Base-by-base conservation (phyloP, 2,113 vertebrate species). In the Myotis davidii region DNA sequence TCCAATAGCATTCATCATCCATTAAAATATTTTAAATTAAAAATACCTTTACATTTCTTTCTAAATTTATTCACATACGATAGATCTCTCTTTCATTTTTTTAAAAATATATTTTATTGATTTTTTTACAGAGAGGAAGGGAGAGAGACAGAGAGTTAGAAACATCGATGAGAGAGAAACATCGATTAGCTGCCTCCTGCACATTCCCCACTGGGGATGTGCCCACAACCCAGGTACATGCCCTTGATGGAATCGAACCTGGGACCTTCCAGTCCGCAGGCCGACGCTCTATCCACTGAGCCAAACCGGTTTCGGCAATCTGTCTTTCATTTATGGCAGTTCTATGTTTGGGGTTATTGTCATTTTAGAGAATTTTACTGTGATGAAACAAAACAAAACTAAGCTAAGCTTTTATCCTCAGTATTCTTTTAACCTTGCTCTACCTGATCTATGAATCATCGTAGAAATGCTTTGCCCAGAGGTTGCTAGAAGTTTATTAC, bases 311-410 rank as follows among this genome's bases (percentile, higher is more conserved):
- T n/a, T n/a, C n/a, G n/a, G n/a, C n/a, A n/a, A 56, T 64, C 21
- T 92, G 37, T 93, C 76, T 91, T 91, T 86, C 85, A 65, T 76
- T 81, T 90, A 50, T 88, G 54, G 50, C 84, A 76, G 29, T 91
- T 94, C 37, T 84, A 25, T 79, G 48, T 82, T 79, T 85, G 39
- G n/a, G 39, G 18, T 92, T 92, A 82, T 90, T 73, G 21, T n/a
- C 34, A 67, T 93, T 97, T 97, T 89, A 77, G 77, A 96, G 69
- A 97, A 25, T 45, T 85, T 94, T 76, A 83, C 85, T 96, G 52
- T 90, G 48, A 96, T 82, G n/a, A 96, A 98, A 93, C 61, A 48
- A 70, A 93, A 25, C 16, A 48, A 70, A 93, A 27, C 6, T 54
- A 94, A 97, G 85, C 32, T 92, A 91, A 94, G 67, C 73, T 92